Conservation (phyloP, 1,140 invertebrate genomes). For the Halyomorpha halys region DNA sequence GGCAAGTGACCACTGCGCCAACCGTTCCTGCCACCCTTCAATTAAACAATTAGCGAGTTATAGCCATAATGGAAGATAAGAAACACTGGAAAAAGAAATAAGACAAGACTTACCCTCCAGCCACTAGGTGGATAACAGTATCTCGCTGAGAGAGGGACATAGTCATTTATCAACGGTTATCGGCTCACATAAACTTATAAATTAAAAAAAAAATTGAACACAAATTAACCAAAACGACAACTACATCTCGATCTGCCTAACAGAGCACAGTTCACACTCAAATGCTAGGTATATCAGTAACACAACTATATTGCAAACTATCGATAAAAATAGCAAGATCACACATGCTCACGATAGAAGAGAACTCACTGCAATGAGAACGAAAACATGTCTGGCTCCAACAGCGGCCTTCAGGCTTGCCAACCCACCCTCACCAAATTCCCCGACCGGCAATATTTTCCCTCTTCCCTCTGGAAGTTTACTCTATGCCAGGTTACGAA, state of each 20-base stretch:
- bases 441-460: too few relatives aligned
- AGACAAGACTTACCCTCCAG: conserved; percentile 61
- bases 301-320: too few relatives aligned
- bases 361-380: neutral
- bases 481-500: too few relatives aligned
- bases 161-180: neutral
- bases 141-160: conserved; percentile 40
- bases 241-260: too few relatives aligned
- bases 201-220: too few relatives aligned
- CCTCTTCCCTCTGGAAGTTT: too few relatives aligned
- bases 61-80: neutral
- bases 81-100: neutral
- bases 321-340: too few relatives aligned
- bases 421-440: neutral
- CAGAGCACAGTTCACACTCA: too few relatives aligned
- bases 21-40: conserved; percentile 84
- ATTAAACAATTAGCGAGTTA: neutral
- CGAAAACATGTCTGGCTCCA: neutral
- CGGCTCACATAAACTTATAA: too few relatives aligned
- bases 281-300: too few relatives aligned
- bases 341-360: conserved; percentile 1
- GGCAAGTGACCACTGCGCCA: conserved; percentile 93
- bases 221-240: too few relatives aligned
- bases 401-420: conserved; percentile 1
- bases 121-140: conserved; percentile 73